phyloP scores from a whole-genome alignment of 2,888 invertebrate species.

The Callyntrura sp. region DNA sequence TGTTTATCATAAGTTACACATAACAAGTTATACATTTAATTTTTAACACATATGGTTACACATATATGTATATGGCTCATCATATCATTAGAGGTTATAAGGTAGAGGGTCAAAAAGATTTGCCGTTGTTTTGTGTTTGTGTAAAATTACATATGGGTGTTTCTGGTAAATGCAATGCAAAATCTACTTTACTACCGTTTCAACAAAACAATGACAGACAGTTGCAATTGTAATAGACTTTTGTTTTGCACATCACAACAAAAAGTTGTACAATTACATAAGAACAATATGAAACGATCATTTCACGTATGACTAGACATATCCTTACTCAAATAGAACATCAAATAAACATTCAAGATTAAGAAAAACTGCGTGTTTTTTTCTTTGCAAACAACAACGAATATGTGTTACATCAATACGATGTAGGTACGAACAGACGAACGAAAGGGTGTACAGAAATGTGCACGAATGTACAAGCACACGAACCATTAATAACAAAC shows the following conservation, averaged over 20 bases:
- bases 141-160: constrained; percentile 36
- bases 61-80: constrained; percentile 69
- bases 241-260: constrained; percentile 41
- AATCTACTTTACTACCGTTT: constrained; percentile 38
- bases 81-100: background rate
- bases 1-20: constrained; percentile 65
- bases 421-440: background rate
- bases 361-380: constrained; percentile 56
- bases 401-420: background rate
- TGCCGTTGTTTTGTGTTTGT: constrained; percentile 27
- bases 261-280: constrained; percentile 53
- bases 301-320: constrained; percentile 77
- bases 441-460: background rate
- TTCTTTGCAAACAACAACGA: constrained; percentile 22
- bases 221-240: constrained; percentile 22
- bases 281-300: constrained; percentile 77
- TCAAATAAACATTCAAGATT: constrained; percentile 47
- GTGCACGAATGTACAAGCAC: background rate
- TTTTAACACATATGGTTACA: constrained; percentile 66
- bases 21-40: constrained; percentile 58
- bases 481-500: constrained; percentile 14
- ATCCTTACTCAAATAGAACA: constrained; percentile 73
- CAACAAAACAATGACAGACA: background rate
- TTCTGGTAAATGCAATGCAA: constrained; percentile 57
- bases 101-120: constrained; percentile 60